These are phyloP conservation scores for Eupeodes corollae DNA, from an alignment of 1,140 invertebrate species.

Conservation along the genomic window DNA sequence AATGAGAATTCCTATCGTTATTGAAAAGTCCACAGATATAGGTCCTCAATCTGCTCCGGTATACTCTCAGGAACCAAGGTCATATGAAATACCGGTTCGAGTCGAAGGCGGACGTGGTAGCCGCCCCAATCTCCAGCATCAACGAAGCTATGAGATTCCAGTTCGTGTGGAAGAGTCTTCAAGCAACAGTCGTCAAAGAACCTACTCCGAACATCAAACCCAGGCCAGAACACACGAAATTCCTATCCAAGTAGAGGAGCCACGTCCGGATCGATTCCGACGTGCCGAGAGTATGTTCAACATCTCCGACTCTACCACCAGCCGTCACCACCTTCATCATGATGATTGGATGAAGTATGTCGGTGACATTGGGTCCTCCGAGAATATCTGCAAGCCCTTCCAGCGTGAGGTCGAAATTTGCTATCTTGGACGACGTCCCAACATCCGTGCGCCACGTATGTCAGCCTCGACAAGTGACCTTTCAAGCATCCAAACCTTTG, in stretches of 20 bases:
- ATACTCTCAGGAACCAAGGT: background rate
- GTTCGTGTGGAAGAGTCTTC: too few relatives aligned
- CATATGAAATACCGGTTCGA: constrained; percentile 22
- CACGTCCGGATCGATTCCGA: constrained; percentile 5
- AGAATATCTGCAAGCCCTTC: constrained; percentile 30
- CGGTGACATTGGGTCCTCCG: constrained; percentile 28
- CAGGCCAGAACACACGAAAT: too few relatives aligned
- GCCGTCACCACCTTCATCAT: background rate
- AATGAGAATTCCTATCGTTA: too few relatives aligned
- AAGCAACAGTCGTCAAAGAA: too few relatives aligned
- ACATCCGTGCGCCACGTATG: constrained; percentile 25
- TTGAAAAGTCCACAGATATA: too few relatives aligned
- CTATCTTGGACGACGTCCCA: constrained; percentile 17
- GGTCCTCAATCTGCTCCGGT: background rate
- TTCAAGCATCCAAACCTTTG: constrained; percentile 16
- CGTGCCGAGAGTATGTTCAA: constrained; percentile 29
- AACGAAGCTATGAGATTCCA: background rate
- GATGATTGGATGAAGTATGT: constrained; percentile 32
- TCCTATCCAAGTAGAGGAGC: too few relatives aligned
- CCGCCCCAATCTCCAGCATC: background rate
- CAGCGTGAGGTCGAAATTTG: constrained; percentile 34
- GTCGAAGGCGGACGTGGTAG: constrained; percentile 8
- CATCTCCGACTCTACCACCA: constrained; percentile 9
- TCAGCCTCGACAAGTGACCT: constrained; percentile 30
- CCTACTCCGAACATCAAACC: too few relatives aligned